Conservation (phyloP, 1,140 invertebrate genomes). For the Drosophila lacertosa region DNA sequence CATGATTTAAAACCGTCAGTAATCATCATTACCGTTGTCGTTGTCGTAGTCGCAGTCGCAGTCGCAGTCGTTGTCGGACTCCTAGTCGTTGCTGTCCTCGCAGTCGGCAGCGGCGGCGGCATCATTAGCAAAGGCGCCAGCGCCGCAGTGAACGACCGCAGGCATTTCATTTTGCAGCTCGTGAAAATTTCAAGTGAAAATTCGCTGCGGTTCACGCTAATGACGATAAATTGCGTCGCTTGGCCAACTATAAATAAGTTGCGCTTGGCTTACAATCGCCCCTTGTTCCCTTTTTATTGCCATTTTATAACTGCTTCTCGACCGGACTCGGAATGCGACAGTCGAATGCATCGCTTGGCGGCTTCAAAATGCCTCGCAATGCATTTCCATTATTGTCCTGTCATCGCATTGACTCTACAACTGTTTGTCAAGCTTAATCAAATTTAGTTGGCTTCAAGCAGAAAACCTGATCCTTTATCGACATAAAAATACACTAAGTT, state of each 20-base stretch:
- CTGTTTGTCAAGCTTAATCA: not conserved
- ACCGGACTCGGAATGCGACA: conserved; percentile 9
- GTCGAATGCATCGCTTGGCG: conserved; percentile 33
- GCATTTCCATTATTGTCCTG: conserved; percentile 31
- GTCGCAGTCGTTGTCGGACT: not conserved
- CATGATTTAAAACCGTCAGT: conserved; percentile 81
- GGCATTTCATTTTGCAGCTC: conserved; percentile 73
- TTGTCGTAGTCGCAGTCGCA: conserved; percentile 31
- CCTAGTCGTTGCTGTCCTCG: conserved; percentile 18
- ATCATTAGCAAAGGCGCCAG: conserved; percentile 68
- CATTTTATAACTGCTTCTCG: not conserved
- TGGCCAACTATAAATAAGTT: conserved; percentile 76
- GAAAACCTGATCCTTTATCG: no score
- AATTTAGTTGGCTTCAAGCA: not conserved
- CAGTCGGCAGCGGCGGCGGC: conserved; percentile 26
- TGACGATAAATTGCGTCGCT: conserved; percentile 75
- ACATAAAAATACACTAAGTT: no score
- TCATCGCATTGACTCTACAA: conserved; percentile 1
- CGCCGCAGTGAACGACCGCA: conserved; percentile 52
- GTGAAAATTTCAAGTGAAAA: conserved; percentile 79
- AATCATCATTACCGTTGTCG: conserved; percentile 80
- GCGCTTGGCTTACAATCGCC: conserved; percentile 42
- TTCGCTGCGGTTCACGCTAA: conserved; percentile 65
- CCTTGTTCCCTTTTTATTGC: not conserved
- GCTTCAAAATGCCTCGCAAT: conserved; percentile 49